Base-by-base conservation (phyloP, 2,888 invertebrate species). In the Apamea sordens region DNA sequence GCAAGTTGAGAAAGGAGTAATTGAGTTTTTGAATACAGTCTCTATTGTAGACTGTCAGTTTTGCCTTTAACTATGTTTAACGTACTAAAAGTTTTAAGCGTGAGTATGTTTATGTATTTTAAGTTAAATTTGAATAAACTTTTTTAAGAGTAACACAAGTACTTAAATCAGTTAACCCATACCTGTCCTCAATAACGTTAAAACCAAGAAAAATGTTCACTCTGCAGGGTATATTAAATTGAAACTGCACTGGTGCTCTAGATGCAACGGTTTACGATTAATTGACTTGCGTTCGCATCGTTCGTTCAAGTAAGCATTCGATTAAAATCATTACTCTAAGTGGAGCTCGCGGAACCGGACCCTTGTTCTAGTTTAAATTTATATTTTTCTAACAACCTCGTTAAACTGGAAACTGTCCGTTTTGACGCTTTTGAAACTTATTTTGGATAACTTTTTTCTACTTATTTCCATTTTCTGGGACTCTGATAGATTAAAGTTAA, bases 251-350 rank as follows among this genome's bases (percentile, higher is more conserved):
- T 21, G 10, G 56, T 76, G 68, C 41, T 47, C 69, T 59, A 84
- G 64, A 86, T 77, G 77, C 79, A 77, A 65, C 65, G 79, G 64
- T 79, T 77, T 67, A 74, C 73, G 32, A 65, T 82, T 84, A 77
- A 86, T 81, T 84, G 68, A 69, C 44, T 87, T 76, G 65, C 56
- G 56, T 71, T 75, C 68, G 36, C 76, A 67, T 77, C 63, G 83
- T 71, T 79, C 53, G 68, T 50, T 28, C 64, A 75, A 80, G 77
- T 67, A 84, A 77, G 65, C 56, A 68, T 73, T 79, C 75, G 18
- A 81, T 79, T 86, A 76, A 84, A 82, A 74, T 67, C 69, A 78
- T 76, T 82, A 67, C 65, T 41, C 21, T 68, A 73, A 81, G 69
- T 82, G 72, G 77, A 71, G 75, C 47, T 32, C 41, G 36, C 64